Percentiles rank a stretch among this genome's conserved stretches.
These are phyloP conservation scores for Nemotelus nigrinus DNA, from an alignment of 2,888 invertebrate genomes.

Conservation along the genomic window DNA sequence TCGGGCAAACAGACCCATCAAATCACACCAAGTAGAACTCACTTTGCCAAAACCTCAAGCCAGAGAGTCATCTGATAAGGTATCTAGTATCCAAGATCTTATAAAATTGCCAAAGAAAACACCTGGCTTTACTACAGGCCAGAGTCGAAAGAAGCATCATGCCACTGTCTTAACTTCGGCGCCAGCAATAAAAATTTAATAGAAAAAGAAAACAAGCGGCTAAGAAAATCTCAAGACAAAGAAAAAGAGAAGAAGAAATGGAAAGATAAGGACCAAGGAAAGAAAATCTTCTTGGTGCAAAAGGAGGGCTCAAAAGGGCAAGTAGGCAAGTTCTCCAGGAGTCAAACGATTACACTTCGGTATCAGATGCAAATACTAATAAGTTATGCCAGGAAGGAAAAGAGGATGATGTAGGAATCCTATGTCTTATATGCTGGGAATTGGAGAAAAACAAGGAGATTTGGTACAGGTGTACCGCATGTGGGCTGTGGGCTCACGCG, in stretches of 20 bases:
- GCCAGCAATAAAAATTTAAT: no score
- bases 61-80: neutral
- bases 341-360: neutral
- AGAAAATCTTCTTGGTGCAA: neutral
- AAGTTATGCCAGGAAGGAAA: neutral
- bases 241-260: neutral
- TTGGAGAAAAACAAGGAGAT: neutral
- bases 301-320: neutral
- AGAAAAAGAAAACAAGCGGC: no score
- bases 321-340: neutral
- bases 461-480: neutral
- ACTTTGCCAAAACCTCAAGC: neutral
- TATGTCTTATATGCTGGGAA: neutral
- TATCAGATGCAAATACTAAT: neutral
- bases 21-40: neutral
- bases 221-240: neutral
- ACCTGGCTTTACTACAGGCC: neutral
- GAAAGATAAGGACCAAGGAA: neutral
- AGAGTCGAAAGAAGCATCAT: neutral
- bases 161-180: neutral
- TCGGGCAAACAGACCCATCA: neutral
- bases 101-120: neutral
- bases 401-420: neutral
- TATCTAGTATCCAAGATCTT: neutral
- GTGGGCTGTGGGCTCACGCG: no score